These are phyloP conservation scores for Phalacrocorax carbo DNA, from an alignment of 2,113 vertebrate genomes.

Conservation along the genomic window DNA sequence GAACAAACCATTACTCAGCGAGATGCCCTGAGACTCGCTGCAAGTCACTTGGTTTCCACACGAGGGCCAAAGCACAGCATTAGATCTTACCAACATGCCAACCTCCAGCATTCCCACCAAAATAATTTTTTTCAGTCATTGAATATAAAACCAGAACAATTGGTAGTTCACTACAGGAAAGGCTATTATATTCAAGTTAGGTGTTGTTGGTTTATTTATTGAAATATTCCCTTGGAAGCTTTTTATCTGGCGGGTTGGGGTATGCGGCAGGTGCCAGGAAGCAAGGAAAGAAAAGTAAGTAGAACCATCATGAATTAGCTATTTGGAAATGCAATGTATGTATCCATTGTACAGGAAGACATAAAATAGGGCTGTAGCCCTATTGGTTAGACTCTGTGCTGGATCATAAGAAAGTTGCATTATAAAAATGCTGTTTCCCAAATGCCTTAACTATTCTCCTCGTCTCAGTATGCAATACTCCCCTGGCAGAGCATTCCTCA, in stretches of 20 bases:
- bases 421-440: not conserved
- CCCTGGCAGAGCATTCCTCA: not conserved
- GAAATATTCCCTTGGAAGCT: not conserved
- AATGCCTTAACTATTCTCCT: not conserved
- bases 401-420: not conserved
- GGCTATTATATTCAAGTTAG: not conserved
- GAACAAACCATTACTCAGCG: not conserved
- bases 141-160: not conserved
- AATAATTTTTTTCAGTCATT: not conserved
- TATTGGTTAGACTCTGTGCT: not conserved
- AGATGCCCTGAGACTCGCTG: not conserved
- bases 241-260: not conserved
- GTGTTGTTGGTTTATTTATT: not conserved
- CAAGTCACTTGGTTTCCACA: not conserved
- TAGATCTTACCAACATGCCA: not conserved
- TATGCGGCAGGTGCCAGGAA: not conserved
- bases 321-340: not conserved
- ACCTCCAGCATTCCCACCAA: not conserved
- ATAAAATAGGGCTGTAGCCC: not conserved
- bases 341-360: not conserved
- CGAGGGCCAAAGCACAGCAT: accelerated
- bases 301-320: not conserved
- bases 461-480: not conserved
- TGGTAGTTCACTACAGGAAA: not conserved
- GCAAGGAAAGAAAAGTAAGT: not conserved